Evolutionary conservation across 2,113 vertebrate species (phyloP), one percentile per base, ranked within the genome.

Genomic region (Cryptomyrus ogoouensis): DNA sequence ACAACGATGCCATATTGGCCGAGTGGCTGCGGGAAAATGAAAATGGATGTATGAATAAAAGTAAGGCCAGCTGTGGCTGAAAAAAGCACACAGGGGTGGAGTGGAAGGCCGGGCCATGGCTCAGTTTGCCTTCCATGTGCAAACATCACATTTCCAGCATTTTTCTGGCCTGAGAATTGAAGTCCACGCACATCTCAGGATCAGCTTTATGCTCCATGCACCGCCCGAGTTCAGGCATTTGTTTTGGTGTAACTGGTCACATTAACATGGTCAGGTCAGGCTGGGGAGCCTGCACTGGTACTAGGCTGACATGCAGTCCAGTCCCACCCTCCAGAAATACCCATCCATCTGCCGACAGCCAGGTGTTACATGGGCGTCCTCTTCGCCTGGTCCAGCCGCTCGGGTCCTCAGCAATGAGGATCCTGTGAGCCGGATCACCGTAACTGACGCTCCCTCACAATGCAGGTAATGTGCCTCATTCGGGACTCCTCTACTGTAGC

Each of bases 91-190:
- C 88, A 88, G 92, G 93, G 7, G 39, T 24, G 10, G 47, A 35
- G 9, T 44, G 85, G 49, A 53, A 21, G 24, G 5, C 44, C 13
- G 24, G 58, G 9, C 91, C 92, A 90, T 89, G 24, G 58, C 8
- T 62, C 24, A 7, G 58, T n/a, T 10, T 62, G 92, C 90, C 91
- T 89, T 92, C 93, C 91, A 93, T 95, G 93, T 93, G 92, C 93
- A 92, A 94, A 95, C 95, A 95, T 96, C 95, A 94, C 92, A 95
- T 96, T 96, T 95, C 95, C 93, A 92, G 92, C 90, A 31, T 95
- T 94, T 96, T 96, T 96, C 94, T 96, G 96, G 94, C 95, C 90
- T 93, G 94, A 94, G 95, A 94, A 96, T 94, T 42, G 94, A 95
- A 95, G 95, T 94, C 93, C 95, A 93, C 90, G 91, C 88, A 92